These are phyloP conservation scores for Eristalinus sepulchralis DNA, from an alignment of 2,888 invertebrate species.

Conservation along the genomic window DNA sequence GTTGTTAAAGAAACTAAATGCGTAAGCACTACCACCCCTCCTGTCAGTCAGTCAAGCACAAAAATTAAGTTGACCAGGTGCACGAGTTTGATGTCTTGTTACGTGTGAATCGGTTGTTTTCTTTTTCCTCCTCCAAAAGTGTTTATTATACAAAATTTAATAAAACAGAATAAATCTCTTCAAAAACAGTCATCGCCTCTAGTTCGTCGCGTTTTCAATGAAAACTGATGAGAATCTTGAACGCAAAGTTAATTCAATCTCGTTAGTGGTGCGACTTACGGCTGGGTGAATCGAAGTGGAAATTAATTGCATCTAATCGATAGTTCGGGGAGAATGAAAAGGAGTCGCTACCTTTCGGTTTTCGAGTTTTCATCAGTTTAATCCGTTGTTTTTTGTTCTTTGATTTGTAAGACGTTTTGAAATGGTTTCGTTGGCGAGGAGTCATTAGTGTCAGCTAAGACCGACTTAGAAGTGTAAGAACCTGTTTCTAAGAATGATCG, in stretches of 20 bases:
- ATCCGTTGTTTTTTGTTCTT: neutral
- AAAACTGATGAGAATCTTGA: neutral
- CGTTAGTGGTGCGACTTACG: neutral
- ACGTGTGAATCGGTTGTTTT: constrained; percentile 33
- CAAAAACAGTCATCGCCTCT: neutral
- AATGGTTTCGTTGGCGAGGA: neutral
- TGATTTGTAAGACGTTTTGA: neutral
- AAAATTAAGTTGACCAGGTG: constrained; percentile 61
- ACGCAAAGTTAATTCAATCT: neutral
- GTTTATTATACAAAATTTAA: neutral
- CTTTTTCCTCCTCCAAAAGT: constrained; percentile 2
- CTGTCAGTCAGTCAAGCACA: constrained; percentile 49
- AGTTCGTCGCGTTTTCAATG: neutral
- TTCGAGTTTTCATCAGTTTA: constrained; percentile 5
- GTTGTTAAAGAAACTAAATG: constrained; percentile 64
- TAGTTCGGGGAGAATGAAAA: constrained; percentile 55
- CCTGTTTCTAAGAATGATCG: neutral
- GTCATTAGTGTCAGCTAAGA: constrained; percentile 16
- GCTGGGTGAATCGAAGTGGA: constrained; percentile 15
- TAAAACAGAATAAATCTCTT: neutral
- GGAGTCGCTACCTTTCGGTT: constrained; percentile 2
- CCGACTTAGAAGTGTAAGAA: constrained; percentile 5
- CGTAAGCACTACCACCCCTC: constrained; percentile 42
- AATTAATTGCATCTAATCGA: constrained; percentile 69
- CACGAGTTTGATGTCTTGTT: constrained; percentile 23